phyloP scores from a whole-genome alignment of 2,888 invertebrate genomes.

The Uropetala carovei region DNA sequence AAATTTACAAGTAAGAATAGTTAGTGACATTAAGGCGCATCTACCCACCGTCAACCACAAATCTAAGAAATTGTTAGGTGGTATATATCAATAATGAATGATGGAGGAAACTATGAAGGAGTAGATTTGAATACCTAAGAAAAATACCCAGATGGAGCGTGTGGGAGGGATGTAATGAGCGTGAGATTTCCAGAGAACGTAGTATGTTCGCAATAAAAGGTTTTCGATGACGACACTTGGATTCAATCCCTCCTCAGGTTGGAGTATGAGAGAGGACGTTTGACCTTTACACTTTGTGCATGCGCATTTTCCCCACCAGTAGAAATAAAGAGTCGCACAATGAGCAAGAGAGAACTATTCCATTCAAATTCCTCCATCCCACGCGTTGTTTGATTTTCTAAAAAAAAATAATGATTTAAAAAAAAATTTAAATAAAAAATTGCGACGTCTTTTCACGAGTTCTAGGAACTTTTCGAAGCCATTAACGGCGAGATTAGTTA shows the following conservation, averaged over 20 bases:
- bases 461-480: conserved; percentile 39
- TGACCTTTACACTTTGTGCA: conserved; percentile 18
- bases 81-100: too few relatives aligned
- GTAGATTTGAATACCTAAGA: neutral
- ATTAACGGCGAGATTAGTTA: neutral
- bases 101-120: too few relatives aligned
- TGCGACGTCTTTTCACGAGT: neutral
- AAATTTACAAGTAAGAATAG: too few relatives aligned
- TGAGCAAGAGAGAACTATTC: neutral
- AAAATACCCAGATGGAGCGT: neutral
- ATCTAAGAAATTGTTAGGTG: too few relatives aligned
- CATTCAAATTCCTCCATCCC: neutral
- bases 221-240: conserved; percentile 13
- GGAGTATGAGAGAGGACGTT: neutral
- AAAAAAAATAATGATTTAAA: too few relatives aligned
- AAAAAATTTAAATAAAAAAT: neutral
- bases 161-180: neutral
- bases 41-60: too few relatives aligned
- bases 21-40: too few relatives aligned
- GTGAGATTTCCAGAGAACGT: neutral
- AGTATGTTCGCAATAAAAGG: conserved; percentile 11
- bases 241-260: too few relatives aligned
- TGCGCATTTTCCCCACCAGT: neutral
- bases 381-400: neutral
- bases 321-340: neutral